Conservation (phyloP, 2,797 vertebrate genomes). For the Furcifer pardalis region DNA sequence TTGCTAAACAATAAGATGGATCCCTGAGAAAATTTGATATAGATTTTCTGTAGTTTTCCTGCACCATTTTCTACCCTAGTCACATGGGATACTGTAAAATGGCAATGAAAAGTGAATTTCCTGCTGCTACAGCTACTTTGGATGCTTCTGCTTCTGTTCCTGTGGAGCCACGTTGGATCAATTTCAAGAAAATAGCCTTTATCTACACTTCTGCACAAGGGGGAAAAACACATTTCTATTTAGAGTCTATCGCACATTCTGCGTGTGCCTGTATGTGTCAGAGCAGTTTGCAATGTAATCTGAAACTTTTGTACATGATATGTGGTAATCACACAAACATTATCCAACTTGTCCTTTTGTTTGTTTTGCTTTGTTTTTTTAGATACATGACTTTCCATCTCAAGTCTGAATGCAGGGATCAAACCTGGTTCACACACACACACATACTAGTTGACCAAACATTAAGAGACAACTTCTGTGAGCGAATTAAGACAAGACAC, state of each 20-base stretch:
- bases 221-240: slow-evolving; percentile 61
- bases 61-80: slow-evolving; percentile 60
- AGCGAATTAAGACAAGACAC: neutral
- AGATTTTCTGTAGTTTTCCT: slow-evolving; percentile 56
- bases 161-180: slow-evolving; percentile 63
- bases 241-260: too few relatives aligned
- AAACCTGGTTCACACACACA: neutral
- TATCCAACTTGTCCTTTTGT: too few relatives aligned
- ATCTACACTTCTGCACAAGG: slow-evolving; percentile 65
- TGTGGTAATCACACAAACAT: neutral
- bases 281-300: slow-evolving; percentile 39
- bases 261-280: slow-evolving; percentile 4
- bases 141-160: slow-evolving; percentile 58
- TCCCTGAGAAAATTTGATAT: slow-evolving; percentile 55
- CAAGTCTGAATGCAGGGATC: neutral
- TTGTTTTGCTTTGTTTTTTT: neutral
- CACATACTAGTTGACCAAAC: neutral
- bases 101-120: slow-evolving; percentile 65
- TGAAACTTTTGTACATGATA: neutral
- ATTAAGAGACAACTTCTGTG: neutral
- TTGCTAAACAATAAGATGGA: slow-evolving; percentile 50
- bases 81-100: slow-evolving; percentile 59
- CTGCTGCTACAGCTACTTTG: slow-evolving; percentile 60
- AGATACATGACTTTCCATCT: neutral
- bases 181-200: slow-evolving; percentile 71